Conservation (phyloP, 64 coral and sea anemone genomes). For the Platygyra sinensis region DNA sequence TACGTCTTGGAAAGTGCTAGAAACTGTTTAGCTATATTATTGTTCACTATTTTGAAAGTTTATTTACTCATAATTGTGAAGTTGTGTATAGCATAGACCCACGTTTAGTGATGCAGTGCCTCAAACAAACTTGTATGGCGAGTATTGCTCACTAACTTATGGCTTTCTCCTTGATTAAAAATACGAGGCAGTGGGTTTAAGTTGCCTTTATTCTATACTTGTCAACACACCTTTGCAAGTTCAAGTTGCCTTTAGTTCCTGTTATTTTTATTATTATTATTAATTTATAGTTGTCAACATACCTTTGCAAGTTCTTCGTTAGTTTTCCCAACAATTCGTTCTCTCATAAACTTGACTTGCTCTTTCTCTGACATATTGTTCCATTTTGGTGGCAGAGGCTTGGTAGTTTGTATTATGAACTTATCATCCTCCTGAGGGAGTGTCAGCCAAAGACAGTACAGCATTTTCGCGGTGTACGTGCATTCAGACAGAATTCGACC, state of each 20-base stretch:
- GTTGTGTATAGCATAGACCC: no score
- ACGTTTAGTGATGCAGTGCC: no score
- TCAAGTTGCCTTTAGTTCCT: not conserved
- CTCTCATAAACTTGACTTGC: conserved; percentile 60
- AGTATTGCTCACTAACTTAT: no score
- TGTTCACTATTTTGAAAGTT: no score
- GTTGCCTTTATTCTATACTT: not conserved
- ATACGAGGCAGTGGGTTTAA: no score
- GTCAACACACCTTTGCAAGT: conserved; percentile 41
- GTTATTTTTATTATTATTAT: no score
- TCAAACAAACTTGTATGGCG: no score
- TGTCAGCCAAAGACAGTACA: conserved; percentile 83
- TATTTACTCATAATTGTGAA: no score
- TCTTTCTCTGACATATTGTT: not conserved
- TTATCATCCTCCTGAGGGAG: conserved; percentile 71
- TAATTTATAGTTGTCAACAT: not conserved
- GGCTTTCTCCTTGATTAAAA: no score
- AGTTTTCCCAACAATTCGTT: conserved; percentile 73
- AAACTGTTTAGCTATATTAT: no score
- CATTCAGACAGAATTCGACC: conserved; percentile 90
- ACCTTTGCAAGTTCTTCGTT: conserved; percentile 69
- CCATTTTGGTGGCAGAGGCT: conserved; percentile 39
- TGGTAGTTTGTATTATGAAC: conserved; percentile 73
- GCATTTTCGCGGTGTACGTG: conserved; percentile 76
- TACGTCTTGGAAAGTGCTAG: no score